phyloP scores from a whole-genome alignment of 2,113 vertebrate species.

The Panurus biarmicus region DNA sequence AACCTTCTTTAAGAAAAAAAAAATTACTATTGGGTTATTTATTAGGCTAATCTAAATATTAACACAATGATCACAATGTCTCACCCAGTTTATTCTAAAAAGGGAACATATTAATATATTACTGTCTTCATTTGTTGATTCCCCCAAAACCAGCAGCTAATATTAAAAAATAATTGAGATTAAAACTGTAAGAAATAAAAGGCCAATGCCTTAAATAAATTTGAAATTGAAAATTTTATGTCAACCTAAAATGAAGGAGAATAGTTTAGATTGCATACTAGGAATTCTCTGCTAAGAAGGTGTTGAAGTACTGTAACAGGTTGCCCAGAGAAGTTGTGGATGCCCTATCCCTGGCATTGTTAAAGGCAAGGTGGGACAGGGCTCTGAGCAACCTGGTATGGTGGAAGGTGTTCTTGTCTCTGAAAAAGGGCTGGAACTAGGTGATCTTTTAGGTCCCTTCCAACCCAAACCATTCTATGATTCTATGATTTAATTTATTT shows the following conservation, averaged over 20 bases:
- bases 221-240: background rate
- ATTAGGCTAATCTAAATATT: background rate
- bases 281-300: background rate
- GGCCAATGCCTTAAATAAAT: background rate
- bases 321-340: background rate
- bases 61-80: background rate
- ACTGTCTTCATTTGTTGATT: background rate
- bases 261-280: background rate
- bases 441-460: background rate
- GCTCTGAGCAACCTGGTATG: background rate
- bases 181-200: background rate
- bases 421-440: background rate
- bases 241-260: background rate
- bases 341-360: background rate
- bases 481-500: background rate
- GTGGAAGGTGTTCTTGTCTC: background rate
- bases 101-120: background rate
- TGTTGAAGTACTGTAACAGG: background rate
- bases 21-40: no score
- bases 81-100: background rate
- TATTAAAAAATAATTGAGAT: background rate
- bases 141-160: background rate
- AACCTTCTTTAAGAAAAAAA: no score
- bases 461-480: background rate
- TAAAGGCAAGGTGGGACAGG: background rate